These are phyloP conservation scores for Calonectris borealis DNA, from an alignment of 2,113 vertebrate genomes.

Conservation along the genomic window DNA sequence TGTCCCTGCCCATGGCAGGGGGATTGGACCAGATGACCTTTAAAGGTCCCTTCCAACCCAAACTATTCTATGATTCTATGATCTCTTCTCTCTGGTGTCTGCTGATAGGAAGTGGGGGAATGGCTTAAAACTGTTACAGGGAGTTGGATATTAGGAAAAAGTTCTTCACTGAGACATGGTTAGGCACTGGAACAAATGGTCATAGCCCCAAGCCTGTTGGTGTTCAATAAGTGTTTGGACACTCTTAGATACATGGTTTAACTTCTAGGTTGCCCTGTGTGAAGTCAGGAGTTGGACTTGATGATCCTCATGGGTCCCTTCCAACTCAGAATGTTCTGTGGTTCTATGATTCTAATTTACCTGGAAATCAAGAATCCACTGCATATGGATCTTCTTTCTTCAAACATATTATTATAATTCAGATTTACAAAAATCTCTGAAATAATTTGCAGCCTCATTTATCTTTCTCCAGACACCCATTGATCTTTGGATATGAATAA, in stretches of 20 bases:
- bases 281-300: neutral
- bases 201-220: neutral
- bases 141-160: neutral
- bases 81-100: neutral
- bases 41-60: too few relatives aligned
- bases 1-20: too few relatives aligned
- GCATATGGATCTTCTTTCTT: neutral
- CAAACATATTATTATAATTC: neutral
- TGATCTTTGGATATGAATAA: neutral
- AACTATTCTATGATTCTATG: neutral
- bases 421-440: neutral
- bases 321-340: neutral
- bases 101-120: neutral
- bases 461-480: neutral
- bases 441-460: neutral
- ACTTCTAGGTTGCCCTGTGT: neutral
- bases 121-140: neutral
- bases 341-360: neutral
- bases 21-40: too few relatives aligned
- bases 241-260: neutral
- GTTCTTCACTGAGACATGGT: neutral
- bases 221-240: neutral
- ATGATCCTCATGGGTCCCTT: neutral
- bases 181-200: neutral
- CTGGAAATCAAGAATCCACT: neutral